Base-by-base conservation (phyloP, 2,113 vertebrate species). In the Malaclemys terrapin region DNA sequence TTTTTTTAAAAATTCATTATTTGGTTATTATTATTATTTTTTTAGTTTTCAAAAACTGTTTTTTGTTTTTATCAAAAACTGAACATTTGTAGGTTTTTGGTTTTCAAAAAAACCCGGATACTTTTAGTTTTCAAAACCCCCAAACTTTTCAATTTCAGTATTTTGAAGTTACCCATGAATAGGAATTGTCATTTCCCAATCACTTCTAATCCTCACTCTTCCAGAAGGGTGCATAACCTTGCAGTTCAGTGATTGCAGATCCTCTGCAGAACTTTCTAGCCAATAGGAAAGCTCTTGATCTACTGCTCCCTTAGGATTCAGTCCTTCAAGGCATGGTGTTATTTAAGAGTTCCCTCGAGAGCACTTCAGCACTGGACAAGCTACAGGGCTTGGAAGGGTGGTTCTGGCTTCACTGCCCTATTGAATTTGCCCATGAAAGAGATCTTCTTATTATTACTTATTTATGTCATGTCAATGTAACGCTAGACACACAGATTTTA, bases 381-480 rank as follows among this genome's bases (percentile, higher is more conserved):
- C 24, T 29, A 78, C 75, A 78, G 22, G 24, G 13, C 24, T 27
- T 45, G 25, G 24, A 45, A 47, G 75, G 10, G 22, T 24, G 20
- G 75, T 78, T 78, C 22, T 78, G 24, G 42, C 42, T 42, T 76
- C 42, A 45, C 24, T 82, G 38, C 11, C 4, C 0, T 13, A 20
- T 3, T 11, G 82, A 76, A 3, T 3, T 14, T 1, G 2, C 1
- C 50, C 62, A 10, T 2, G 49, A 87, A 82, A 1, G 14, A 62
- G 38, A 25, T 17, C 27, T 5, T 57, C 56, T 54, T 2, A 8
- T 69, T 20, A 4, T 16, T 69, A 72, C 90, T 79, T 27, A 14
- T 65, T 95, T 78, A 45, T n/a, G 19, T 69, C 75, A 76, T 54
- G 2, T 56, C 81, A 6, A 7, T 76, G 4, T 45, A 38, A 24